Percentiles rank a stretch among this genome's conserved stretches.
phyloP scores from a whole-genome alignment of 2,888 invertebrate species.

The Crepidodera aurea region DNA sequence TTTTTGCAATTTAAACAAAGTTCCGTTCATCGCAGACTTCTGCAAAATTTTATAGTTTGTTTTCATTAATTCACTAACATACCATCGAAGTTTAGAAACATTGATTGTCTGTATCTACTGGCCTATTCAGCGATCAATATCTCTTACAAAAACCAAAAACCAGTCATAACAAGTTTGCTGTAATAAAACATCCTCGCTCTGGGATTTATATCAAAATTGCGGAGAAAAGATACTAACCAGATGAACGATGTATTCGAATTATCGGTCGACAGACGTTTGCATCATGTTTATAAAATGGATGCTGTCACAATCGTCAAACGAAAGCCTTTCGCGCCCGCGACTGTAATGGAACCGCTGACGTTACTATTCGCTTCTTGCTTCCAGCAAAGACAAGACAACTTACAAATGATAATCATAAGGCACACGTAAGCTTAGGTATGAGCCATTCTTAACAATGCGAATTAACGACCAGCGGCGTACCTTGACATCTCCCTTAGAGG shows the following conservation, averaged over 20 bases:
- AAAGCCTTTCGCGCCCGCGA: background rate
- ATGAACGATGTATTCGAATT: conserved; percentile 11
- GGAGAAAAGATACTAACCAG: background rate
- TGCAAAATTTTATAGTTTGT: too few relatives aligned
- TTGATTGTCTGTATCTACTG: too few relatives aligned
- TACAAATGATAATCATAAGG: conserved; percentile 19
- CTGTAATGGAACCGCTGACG: conserved; percentile 19
- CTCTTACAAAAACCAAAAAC: too few relatives aligned
- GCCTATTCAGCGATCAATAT: too few relatives aligned
- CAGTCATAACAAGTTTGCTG: too few relatives aligned
- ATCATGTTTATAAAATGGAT: conserved; percentile 19
- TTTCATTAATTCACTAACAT: too few relatives aligned
- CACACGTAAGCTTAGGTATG: conserved; percentile 8
- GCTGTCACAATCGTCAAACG: conserved; percentile 10
- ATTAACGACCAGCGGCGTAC: background rate
- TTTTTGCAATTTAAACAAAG: too few relatives aligned
- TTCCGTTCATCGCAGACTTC: too few relatives aligned
- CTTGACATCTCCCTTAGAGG: too few relatives aligned
- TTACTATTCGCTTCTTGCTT: background rate
- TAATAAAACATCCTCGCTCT: too few relatives aligned
- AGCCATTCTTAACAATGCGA: conserved; percentile 7
- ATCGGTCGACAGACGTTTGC: conserved; percentile 14
- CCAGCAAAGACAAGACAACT: conserved; percentile 13
- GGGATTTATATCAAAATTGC: too few relatives aligned
- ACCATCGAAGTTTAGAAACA: too few relatives aligned